phyloP scores from a whole-genome alignment of 1,140 invertebrate species.

The Drosophila bifasciata region DNA sequence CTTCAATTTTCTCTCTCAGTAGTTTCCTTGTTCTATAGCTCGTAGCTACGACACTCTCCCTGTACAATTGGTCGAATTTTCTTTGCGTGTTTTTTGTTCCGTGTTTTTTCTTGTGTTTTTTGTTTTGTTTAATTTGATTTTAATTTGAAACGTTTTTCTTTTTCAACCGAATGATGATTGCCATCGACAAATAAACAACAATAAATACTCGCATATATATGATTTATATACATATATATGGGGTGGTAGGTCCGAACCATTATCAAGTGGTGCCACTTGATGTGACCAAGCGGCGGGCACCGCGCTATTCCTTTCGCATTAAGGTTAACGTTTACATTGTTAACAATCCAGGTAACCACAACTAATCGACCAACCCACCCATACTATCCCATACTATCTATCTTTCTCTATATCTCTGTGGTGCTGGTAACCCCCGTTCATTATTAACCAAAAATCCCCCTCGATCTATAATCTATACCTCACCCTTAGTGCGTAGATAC shows the following conservation, averaged over 20 bases:
- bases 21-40: background rate
- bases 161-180: slow-evolving; percentile 44
- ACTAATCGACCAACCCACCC: slow-evolving; percentile 55
- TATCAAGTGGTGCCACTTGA: slow-evolving; percentile 80
- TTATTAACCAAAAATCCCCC: background rate
- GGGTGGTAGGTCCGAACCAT: slow-evolving; percentile 75
- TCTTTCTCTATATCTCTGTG: background rate
- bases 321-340: slow-evolving; percentile 78
- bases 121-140: slow-evolving; percentile 45
- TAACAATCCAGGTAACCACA: slow-evolving; percentile 81
- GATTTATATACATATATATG: slow-evolving; percentile 7
- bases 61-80: slow-evolving; percentile 20
- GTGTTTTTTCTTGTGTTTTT: slow-evolving; percentile 28
- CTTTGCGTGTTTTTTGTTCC: slow-evolving; percentile 4
- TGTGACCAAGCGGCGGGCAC: slow-evolving; percentile 76
- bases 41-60: slow-evolving; percentile 1
- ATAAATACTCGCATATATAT: slow-evolving; percentile 5
- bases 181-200: slow-evolving; percentile 18
- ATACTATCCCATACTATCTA: slow-evolving; percentile 13
- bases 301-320: slow-evolving; percentile 81
- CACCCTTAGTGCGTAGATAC: background rate
- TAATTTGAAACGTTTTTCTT: slow-evolving; percentile 56
- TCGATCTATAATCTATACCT: slow-evolving; percentile 1
- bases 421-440: background rate
- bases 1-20: background rate